Evolutionary conservation across 2,113 vertebrate species (phyloP).

Genomic region (Malaclemys terrapin): DNA sequence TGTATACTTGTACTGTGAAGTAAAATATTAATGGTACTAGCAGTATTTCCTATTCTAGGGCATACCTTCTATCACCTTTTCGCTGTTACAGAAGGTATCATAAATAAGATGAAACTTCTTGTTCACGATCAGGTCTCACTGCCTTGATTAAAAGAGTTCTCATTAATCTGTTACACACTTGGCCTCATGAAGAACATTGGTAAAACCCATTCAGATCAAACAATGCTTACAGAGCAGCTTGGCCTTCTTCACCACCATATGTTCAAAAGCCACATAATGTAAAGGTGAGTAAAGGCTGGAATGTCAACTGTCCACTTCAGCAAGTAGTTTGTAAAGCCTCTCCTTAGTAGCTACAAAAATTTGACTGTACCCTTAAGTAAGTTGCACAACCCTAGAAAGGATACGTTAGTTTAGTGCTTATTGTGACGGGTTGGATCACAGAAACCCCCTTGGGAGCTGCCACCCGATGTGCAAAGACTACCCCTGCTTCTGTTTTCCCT

Average conservation of each 20-base stretch:
- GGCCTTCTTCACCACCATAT: neutral
- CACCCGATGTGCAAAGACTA: too few species aligned
- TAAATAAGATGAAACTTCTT: neutral
- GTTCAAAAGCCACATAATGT: neutral
- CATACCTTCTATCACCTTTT: neutral
- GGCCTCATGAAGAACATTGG: neutral
- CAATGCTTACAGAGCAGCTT: neutral
- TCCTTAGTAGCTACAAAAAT: neutral
- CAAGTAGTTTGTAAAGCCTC: neutral
- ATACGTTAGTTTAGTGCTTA: neutral
- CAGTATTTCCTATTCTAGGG: neutral
- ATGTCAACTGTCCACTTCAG: neutral
- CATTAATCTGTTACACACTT: rapidly evolving
- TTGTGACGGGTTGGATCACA: too few species aligned
- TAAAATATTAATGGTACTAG: neutral
- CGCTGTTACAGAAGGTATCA: neutral
- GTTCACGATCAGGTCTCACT: neutral
- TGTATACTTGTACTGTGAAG: rapidly evolving
- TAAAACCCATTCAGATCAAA: neutral
- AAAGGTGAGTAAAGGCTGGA: neutral
- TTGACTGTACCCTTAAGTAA: neutral
- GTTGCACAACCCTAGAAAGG: neutral
- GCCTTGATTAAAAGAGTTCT: neutral
- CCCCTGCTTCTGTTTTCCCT: too few species aligned
- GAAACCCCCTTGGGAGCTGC: too few species aligned